Evolutionary conservation across 2,797 vertebrate species (phyloP), one percentile per base, ranked within the genome.

Genomic region (Aulostomus chinensis): DNA sequence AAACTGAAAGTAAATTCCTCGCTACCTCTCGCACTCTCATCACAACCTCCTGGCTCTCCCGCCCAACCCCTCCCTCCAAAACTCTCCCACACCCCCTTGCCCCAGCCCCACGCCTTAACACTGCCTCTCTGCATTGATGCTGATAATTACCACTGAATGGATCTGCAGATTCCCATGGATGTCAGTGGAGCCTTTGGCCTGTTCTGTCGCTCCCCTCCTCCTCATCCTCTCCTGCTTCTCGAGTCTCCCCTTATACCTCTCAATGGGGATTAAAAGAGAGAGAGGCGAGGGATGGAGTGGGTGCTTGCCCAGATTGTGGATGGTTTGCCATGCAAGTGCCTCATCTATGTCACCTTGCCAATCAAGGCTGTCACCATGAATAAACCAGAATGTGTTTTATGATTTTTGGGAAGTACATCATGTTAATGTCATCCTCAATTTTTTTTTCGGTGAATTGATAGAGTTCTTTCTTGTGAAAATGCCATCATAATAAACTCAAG

Each of bases 91-190:
- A 70, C 68, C 72, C 77, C 68, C 63, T 80, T 69, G 65, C 75
- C 74, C 82, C 79, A 70, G 48, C 78, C 79, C 69, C 66, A 75
- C 45, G 59, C 66, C 78, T 78, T 50, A 65, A 72, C 57, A 54
- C 83, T 81, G 68, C 66, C 66, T 55, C 89, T 85, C 74, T 17
- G 81, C 80, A 88, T 85, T 86, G 90, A 92, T 86, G 88, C 75
- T 63, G 77, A 87, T 91, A 92, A 94, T 93, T 92, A 83, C 68
- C 28, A 42, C 82, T 93, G 91, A 89, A 93, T 88, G 85, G 83
- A 79, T 78, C 78, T 69, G 83, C 86, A 80, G 88, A 88, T 89
- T 92, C 90, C 91, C 88, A 84, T 89, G 87, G 85, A 88, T 87
- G 49, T 76, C 81, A 73, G 77, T 28, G 36, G 63, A 88, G 86